Percentiles rank a stretch among this genome's conserved stretches.
Evolutionary conservation across 2,888 invertebrate species (phyloP).

Genomic region (Apotomis betuletana): DNA sequence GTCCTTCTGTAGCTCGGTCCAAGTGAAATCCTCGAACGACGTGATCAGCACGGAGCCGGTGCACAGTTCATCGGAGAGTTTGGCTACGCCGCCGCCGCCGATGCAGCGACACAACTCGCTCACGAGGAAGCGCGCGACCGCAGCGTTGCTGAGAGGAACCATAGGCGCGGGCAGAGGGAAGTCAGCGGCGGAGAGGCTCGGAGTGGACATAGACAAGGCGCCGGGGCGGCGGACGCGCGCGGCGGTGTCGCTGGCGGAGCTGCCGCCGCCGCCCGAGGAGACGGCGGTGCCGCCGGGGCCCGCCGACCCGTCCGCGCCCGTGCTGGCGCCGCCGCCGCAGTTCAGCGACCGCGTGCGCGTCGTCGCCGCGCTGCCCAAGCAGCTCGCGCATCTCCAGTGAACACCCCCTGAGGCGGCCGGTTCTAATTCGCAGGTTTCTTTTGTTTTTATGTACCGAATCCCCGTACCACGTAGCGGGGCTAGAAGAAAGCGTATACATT

Average conservation of each 20-base stretch:
- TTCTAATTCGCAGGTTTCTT: too few species aligned
- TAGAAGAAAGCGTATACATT: too few species aligned
- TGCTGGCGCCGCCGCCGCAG: conserved; percentile 94
- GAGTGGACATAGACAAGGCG: conserved; percentile 71
- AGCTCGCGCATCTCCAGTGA: conserved; percentile 77
- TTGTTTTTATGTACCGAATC: too few species aligned
- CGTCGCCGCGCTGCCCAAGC: conserved; percentile 92
- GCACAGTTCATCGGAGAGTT: conserved; percentile 77
- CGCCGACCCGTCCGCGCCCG: conserved; percentile 69
- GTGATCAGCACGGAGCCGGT: conserved; percentile 82
- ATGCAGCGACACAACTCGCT: conserved; percentile 86
- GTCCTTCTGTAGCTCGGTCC: conserved; percentile 79
- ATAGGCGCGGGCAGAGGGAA: conserved; percentile 54
- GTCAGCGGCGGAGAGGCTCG: conserved; percentile 76
- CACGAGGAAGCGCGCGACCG: conserved; percentile 84
- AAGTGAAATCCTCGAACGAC: conserved; percentile 79
- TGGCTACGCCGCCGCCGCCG: conserved; percentile 68
- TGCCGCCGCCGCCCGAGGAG: conserved; percentile 91
- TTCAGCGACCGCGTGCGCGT: conserved; percentile 94
- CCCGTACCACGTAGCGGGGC: too few species aligned
- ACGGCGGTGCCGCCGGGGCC: conserved; percentile 63
- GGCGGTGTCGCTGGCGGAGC: conserved; percentile 89
- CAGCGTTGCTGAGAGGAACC: conserved; percentile 80
- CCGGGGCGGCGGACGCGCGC: conserved; percentile 83
- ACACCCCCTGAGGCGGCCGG: background rate